Evolutionary conservation across 2,797 vertebrate genomes (phyloP).

Genomic region (Denticeps clupeoides): DNA sequence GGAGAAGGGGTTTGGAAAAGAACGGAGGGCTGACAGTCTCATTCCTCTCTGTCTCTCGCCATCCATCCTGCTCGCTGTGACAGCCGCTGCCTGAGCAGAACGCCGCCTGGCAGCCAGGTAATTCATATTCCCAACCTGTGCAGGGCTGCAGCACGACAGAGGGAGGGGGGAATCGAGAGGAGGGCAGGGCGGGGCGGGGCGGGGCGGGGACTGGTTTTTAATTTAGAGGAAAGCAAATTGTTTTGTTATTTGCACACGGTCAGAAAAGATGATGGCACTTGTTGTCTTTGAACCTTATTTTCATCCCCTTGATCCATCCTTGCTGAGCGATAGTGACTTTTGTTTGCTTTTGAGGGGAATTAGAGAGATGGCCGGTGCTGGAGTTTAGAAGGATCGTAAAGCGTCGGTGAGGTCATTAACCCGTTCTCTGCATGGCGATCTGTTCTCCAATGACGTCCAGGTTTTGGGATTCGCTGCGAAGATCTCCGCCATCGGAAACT

Average conservation of each 20-base stretch:
- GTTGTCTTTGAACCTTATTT: conserved; percentile 3
- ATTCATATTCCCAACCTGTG: conserved; percentile 64
- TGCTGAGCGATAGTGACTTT: too few relatives aligned
- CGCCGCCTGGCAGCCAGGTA: conserved; percentile 52
- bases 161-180: too few relatives aligned
- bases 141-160: conserved; percentile 17
- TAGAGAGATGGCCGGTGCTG: too few relatives aligned
- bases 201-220: conserved; percentile 8
- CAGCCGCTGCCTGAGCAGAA: conserved; percentile 64
- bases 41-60: conserved; percentile 54
- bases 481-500: too few relatives aligned
- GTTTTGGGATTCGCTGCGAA: too few relatives aligned
- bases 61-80: conserved; percentile 54
- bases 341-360: too few relatives aligned
- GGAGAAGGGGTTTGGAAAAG: conserved; percentile 12
- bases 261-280: background rate
- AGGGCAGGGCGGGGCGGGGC: conserved; percentile 11
- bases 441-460: too few relatives aligned
- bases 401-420: too few relatives aligned
- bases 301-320: background rate
- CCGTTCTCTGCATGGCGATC: too few relatives aligned
- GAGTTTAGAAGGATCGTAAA: too few relatives aligned
- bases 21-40: conserved; percentile 51
- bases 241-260: conserved; percentile 2
- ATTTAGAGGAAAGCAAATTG: conserved; percentile 3